Evolutionary conservation across 2,113 vertebrate genomes (phyloP), one percentile per base, ranked within the genome.

Genomic region (Psephotus haematonotus): DNA sequence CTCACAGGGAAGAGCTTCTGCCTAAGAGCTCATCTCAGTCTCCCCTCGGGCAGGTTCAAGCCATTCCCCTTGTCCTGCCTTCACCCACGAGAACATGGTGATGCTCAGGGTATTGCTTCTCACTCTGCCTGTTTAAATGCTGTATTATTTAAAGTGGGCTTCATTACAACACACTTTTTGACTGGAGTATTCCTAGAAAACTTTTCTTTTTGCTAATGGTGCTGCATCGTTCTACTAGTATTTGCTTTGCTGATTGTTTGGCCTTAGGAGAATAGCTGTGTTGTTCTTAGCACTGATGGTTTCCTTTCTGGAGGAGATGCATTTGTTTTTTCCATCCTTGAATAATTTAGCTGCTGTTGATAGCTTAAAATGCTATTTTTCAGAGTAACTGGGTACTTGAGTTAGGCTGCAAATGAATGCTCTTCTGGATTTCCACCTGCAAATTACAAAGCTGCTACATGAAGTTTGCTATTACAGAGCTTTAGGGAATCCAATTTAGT

Each of bases 311-410:
- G 44, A 59, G 53, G 86, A 86, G 53, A 88, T 63, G 72, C 60
- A 74, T 95, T 88, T 92, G 75, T 35, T 88, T 92, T 81, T 95
- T 93, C 83, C 67, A 78, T 9, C 76, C 64, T 52, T 94, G 86
- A 90, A 90, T 94, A 86, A 94, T 94, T 95, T 81, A 91, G 82
- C 13, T 63, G 28, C 86, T 81, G 37, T 63, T 81, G 72, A 86
- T 70, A 88, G 82, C 47, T 92, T 72, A 22, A 65, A 94, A 91
- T 70, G 70, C 28, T 41, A 31, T 65, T 93, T 94, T 93, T 71
- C 55, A 47, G 80, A 70, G 68, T 62, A 81, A 83, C 64, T 39
- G 50, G 37, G 72, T 83, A 15, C 83, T 86, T 46, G n/a, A 5
- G 1, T 62, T 67, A 67, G 68, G 19, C 76, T 83, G 50, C 41